These are phyloP conservation scores for Odontomyia ornata DNA, from an alignment of 2,888 invertebrate species.

Conservation along the genomic window DNA sequence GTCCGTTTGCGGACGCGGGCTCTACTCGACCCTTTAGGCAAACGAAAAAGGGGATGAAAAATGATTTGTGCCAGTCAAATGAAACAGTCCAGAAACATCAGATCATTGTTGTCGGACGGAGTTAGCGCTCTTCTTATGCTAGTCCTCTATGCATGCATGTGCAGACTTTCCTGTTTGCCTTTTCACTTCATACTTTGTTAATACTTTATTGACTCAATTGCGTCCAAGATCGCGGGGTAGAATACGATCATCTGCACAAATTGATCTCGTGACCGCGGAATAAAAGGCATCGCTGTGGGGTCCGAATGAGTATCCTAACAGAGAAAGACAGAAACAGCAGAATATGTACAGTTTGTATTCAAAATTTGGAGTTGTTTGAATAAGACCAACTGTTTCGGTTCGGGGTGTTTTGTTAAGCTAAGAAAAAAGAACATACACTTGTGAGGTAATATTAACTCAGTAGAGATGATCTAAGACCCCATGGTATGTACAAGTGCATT, in stretches of 20 bases:
- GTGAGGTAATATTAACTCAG: neutral
- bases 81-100: constrained; percentile 17
- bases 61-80: constrained; percentile 13
- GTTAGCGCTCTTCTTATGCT: neutral
- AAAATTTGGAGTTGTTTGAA: neutral
- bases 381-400: neutral
- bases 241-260: constrained; percentile 35
- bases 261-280: constrained; percentile 41
- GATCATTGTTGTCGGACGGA: constrained; percentile 4
- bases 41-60: constrained; percentile 32
- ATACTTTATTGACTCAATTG: constrained; percentile 39
- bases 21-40: constrained; percentile 13
- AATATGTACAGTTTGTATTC: constrained; percentile 14
- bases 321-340: neutral
- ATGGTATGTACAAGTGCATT: no score
- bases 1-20: neutral
- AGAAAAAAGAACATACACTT: neutral
- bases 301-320: constrained; percentile 20
- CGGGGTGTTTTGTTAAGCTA: neutral
- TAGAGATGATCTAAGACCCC: neutral
- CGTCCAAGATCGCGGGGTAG: constrained; percentile 35
- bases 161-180: constrained; percentile 19
- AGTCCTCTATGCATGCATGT: no score
- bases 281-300: constrained; percentile 25
- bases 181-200: neutral